Evolutionary conservation across 2,888 invertebrate species (phyloP), one percentile per base, ranked within the genome.

Genomic region (Coelopa pilipes): DNA sequence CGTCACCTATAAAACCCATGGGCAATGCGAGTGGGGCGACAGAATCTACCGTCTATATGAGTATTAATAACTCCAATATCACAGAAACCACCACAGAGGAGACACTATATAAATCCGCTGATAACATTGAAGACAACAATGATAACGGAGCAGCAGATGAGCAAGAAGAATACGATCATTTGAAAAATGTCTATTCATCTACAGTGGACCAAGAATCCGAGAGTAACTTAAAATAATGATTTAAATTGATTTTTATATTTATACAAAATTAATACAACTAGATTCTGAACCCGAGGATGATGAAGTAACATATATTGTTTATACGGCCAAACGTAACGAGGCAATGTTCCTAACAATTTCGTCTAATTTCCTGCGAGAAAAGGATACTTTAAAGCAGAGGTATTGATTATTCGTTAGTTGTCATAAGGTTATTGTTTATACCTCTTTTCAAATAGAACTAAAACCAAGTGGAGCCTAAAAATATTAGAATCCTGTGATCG

Each of bases 401-500:
- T 89, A 49, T 49, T 68, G 34, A 34, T 68, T n/a, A 34, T 4
- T 34, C 34, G 34, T 7, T 34, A 34, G 2, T 34, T 34, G 7
- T 34, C 7, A 34, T 4, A 4, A 34, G 7, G 4, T 2, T 34
- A 34, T 34, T 34, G 2, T 7, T 34, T 4, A 34, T 12, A 24
- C 24, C 21, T 15, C 21, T n/a, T 19, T 66, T 19, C 1, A 24
- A 49, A 72, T 24, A 88, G 87, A 72, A 88, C 88, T 0, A 84
- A 84, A 77, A 84, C 86, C 0, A 88, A 86, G 76, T 91, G 91
- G 90, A 88, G 88, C 67, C 80, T 90, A 0, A 88, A 88, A 77
- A 88, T 88, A 4, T 83, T 91, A 69, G 86, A 89, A 76, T 89
- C 88, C 21, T 91, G 90, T 82, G 89, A 89, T 77, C 84, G 87